These are phyloP conservation scores for Prionailurus viverrinus DNA, from an alignment of 2,113 vertebrate genomes.

Conservation along the genomic window DNA sequence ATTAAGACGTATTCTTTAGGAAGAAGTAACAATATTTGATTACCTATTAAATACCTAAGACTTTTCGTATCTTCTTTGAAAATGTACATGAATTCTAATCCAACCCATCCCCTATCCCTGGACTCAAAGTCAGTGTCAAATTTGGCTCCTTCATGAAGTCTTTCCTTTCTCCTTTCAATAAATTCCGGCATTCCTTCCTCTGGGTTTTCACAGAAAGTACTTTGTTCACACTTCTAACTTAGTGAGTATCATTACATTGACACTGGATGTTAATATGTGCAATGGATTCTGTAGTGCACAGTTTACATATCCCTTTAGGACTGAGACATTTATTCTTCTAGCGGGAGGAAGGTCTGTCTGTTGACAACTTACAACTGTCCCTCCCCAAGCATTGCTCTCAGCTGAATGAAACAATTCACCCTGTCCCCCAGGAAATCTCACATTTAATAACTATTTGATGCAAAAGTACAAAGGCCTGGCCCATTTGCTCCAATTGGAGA, in stretches of 20 bases:
- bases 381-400: constrained; percentile 32
- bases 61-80: not conserved
- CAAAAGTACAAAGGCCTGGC: constrained; percentile 12
- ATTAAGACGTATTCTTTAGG: not conserved
- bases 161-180: not conserved
- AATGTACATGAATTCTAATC: not conserved
- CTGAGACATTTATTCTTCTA: not conserved
- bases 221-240: not conserved
- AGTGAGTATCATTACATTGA: not conserved
- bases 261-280: not conserved
- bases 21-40: not conserved
- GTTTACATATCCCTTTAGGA: not conserved
- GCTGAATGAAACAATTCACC: constrained; percentile 16
- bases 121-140: constrained; percentile 3
- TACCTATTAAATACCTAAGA: not conserved
- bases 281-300: not conserved
- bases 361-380: not conserved
- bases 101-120: not conserved
- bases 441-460: constrained; percentile 57
- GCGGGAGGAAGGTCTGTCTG: not conserved
- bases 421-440: constrained; percentile 27
- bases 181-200: not conserved
- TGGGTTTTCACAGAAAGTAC: not conserved
- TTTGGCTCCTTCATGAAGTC: not conserved
- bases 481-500: not conserved